phyloP scores from a whole-genome alignment of 2,888 invertebrate genomes.

The Stenchaetothrips biformis region DNA sequence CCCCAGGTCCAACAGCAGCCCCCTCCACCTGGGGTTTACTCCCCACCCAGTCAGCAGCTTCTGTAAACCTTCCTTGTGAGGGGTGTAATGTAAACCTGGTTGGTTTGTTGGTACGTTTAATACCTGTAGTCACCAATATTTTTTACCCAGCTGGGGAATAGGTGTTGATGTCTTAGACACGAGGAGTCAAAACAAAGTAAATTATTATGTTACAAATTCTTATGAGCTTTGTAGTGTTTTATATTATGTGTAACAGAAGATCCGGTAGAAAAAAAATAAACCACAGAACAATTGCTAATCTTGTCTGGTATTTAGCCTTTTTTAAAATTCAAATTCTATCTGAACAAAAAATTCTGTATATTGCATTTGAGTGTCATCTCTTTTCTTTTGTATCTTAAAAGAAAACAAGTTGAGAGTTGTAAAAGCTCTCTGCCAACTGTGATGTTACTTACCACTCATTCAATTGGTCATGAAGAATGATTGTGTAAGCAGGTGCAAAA shows the following conservation, averaged over 20 bases:
- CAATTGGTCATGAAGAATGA: not conserved
- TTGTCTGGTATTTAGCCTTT: not conserved
- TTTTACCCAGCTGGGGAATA: not conserved
- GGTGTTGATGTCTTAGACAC: not conserved
- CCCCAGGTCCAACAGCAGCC: constrained; percentile 13
- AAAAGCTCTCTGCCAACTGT: not conserved
- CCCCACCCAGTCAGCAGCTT: constrained; percentile 26
- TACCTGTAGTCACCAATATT: not conserved
- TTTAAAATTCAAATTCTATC: not conserved
- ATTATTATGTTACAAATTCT: not conserved
- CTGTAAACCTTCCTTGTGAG: not conserved
- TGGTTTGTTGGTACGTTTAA: not conserved
- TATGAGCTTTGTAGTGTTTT: not conserved
- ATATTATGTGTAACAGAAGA: not conserved
- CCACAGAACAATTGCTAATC: not conserved
- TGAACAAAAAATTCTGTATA: not conserved
- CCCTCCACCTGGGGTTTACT: constrained; percentile 30
- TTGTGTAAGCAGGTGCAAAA: not conserved
- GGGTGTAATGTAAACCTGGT: not conserved
- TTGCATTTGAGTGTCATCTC: not conserved
- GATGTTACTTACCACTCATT: constrained; percentile 5
- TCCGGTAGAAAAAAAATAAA: not conserved
- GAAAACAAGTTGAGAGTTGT: not conserved
- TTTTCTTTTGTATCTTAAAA: not conserved
- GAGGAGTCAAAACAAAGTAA: not conserved